Base-by-base conservation (phyloP, 23 tunicate species). In the Trididemnum miniatum region DNA sequence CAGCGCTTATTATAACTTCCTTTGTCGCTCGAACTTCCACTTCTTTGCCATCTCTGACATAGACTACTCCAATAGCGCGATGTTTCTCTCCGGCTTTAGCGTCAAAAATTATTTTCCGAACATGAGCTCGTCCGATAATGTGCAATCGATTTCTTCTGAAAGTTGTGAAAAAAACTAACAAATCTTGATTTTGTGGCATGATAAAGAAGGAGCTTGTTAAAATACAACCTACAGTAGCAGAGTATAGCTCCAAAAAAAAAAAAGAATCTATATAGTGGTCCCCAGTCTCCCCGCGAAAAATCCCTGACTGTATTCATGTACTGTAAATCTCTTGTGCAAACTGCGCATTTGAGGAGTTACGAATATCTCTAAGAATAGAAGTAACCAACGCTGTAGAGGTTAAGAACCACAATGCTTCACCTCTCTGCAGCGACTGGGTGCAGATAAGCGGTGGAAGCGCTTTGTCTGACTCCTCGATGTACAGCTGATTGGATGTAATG, bases 1-100 rank as follows among this genome's bases (percentile, higher is more conserved):
- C 97, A 1, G 84, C 97, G 60, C 91, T 79, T 32, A 91, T 18
- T 0, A 91, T 82, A 27, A 86, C 81, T 63, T 91, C 97, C 34
- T 91, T 91, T 31, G 36, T 66, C 20, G 88, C 91, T 35, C 38
- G 32, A 1, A 86, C 91, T 31, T 25, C 27, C 30, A 34, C 0
- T 20, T 77, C 76, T 67, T 85, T 34, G 34, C 80, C 88, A 59
- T 82, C 66, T 86, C 71, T 72, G 0, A 86, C 77, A 54, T 63
- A 82, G n/a, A 49, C 76, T 4, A 91, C 97, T 4, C 91, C 91
- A 18, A 20, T 38, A 34, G 89, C 90, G 37, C 30, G 34, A 1
- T 50, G 23, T 35, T 33, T 31, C 3, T 37, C 67, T 20, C 52
- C 39, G 2, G 37, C 23, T 15, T 40, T 34, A 2, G 22, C 35